phyloP scores from a whole-genome alignment of 2,888 invertebrate species.

The Endomychus coccineus region DNA sequence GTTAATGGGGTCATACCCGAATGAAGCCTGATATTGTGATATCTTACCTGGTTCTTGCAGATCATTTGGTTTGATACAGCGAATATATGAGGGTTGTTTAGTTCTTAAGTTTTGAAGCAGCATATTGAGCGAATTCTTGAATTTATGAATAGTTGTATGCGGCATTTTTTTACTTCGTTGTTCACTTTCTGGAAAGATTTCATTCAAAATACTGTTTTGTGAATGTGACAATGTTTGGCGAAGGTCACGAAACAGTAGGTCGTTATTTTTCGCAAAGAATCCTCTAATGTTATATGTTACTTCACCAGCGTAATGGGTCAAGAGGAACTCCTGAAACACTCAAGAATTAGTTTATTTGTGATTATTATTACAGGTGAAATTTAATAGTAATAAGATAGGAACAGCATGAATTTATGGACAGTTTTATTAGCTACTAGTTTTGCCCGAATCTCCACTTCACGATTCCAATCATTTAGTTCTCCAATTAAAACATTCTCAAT shows the following conservation, averaged over 20 bases:
- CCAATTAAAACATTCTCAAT: too few species aligned
- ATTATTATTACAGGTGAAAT: not conserved
- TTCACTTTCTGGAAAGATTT: slow-evolving; percentile 58
- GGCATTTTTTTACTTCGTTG: slow-evolving; percentile 72
- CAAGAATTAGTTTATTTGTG: not conserved
- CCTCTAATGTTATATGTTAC: slow-evolving; percentile 83
- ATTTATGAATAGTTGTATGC: slow-evolving; percentile 84
- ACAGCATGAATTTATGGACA: too few species aligned
- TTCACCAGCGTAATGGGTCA: slow-evolving; percentile 88
- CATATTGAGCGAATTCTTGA: slow-evolving; percentile 78
- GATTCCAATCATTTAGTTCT: too few species aligned
- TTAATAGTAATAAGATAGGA: too few species aligned
- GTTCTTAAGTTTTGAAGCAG: slow-evolving; percentile 85
- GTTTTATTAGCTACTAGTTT: too few species aligned
- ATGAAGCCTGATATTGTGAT: not conserved
- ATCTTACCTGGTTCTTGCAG: slow-evolving; percentile 58
- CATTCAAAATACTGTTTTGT: slow-evolving; percentile 55
- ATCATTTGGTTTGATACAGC: slow-evolving; percentile 92
- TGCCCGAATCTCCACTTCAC: too few species aligned
- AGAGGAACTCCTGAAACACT: slow-evolving; percentile 68
- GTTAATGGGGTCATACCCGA: too few species aligned
- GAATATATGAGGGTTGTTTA: slow-evolving; percentile 88
- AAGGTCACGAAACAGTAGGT: slow-evolving; percentile 79
- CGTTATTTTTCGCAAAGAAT: slow-evolving; percentile 92
- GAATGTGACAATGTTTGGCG: slow-evolving; percentile 75